Evolutionary conservation across 1,140 invertebrate genomes (phyloP).

Genomic region (Chrysomallon squamiferum): DNA sequence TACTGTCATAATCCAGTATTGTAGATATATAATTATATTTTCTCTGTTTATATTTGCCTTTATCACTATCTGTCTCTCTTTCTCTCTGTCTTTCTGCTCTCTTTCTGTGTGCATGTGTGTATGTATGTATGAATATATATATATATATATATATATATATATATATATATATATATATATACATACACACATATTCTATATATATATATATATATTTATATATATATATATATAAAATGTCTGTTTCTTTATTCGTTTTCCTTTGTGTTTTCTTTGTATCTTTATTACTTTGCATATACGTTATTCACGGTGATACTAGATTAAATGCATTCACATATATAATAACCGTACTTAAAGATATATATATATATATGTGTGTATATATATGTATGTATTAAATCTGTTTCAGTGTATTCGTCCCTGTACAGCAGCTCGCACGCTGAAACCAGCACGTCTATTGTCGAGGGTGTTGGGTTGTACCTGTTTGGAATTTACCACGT

Average conservation of each 20-base stretch:
- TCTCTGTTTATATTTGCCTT: neutral
- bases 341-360: neutral
- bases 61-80: neutral
- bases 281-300: neutral
- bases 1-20: neutral
- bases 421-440: slow-evolving; percentile 18
- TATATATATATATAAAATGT: too few relatives aligned
- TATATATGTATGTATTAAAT: neutral
- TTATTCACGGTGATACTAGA: neutral
- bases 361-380: neutral
- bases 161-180: too few relatives aligned
- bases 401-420: slow-evolving; percentile 18
- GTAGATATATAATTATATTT: neutral
- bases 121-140: too few relatives aligned
- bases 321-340: neutral
- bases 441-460: slow-evolving; percentile 57
- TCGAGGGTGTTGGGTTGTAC: slow-evolving; percentile 68
- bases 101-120: too few relatives aligned
- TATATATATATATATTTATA: too few relatives aligned
- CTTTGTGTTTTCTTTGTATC: too few relatives aligned
- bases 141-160: too few relatives aligned
- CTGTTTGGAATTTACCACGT: slow-evolving; percentile 66
- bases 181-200: too few relatives aligned
- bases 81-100: neutral
- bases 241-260: too few relatives aligned